Base-by-base conservation (phyloP, 2,797 vertebrate species). In the Rallus crepitans region DNA sequence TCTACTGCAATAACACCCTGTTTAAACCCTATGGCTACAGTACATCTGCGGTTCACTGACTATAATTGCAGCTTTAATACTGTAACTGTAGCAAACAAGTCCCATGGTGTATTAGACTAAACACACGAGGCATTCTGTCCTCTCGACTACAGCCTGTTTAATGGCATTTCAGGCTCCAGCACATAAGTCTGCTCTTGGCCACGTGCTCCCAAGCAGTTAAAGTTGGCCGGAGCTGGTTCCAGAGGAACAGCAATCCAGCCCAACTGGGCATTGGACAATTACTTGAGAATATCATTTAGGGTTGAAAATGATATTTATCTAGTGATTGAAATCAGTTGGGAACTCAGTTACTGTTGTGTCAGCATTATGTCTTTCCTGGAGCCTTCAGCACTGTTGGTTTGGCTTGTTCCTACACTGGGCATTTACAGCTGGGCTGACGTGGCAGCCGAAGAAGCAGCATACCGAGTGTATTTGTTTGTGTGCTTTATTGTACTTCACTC, bases 51-150 rank as follows among this genome's bases (percentile, higher is more conserved):
- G 98, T 98, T 98, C 97, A 98, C 97, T 98, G 97, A 75, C 90
- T 98, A 96, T 98, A 98, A 98, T 98, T 98, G 98, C 95, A 90
- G 97, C 96, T 97, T 96, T 97, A 97, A 98, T 97, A 98, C 96
- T 96, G 96, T 94, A 97, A 98, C 98, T 97, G 94, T 89, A 95
- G 96, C 97, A 96, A 97, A 96, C 89, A 97, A 94, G 96, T 97
- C 97, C 97, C 96, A 90, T 63, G 78, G 96, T 95, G 92, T 93
- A 89, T 92, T 94, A 96, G 93, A 95, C 89, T 92, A 96, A 96
- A 96, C 82, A 94, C 69, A 93, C 6, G 35, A 95, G 93, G 93
- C 92, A 94, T 85, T 94, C 82, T 90, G 90, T 97, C 95, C 93
- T 97, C 97, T 97, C 56, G 88, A 97, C 91, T 96, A 77, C 65